Evolutionary conservation across 2,113 vertebrate species (phyloP).

Genomic region (Phalacrocorax pelagicus): DNA sequence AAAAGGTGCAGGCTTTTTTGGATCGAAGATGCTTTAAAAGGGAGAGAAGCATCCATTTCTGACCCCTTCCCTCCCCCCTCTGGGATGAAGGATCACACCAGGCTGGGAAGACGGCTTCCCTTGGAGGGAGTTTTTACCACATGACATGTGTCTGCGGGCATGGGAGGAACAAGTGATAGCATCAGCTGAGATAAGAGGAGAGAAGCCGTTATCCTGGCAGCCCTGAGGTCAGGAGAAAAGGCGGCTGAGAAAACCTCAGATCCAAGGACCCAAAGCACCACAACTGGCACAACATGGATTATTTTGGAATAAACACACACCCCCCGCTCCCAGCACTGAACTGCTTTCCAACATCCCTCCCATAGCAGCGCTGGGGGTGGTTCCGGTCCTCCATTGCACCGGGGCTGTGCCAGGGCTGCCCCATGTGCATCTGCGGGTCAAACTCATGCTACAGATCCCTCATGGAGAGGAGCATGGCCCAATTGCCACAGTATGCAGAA

Average conservation of each 20-base stretch:
- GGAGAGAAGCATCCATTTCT: not conserved
- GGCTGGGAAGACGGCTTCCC: not conserved
- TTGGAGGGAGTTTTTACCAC: not conserved
- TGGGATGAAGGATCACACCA: not conserved
- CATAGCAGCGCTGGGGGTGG: not conserved
- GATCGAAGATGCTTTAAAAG: not conserved
- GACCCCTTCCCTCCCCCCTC: not conserved
- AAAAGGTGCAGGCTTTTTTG: not conserved
- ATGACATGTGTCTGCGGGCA: not conserved
- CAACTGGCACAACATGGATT: fast-evolving
- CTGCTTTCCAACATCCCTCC: not conserved
- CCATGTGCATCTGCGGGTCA: not conserved
- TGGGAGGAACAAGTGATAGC: constrained; percentile 21
- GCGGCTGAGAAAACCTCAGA: not conserved
- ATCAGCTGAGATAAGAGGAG: constrained; percentile 36
- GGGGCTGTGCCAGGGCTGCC: not conserved
- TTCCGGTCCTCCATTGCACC: not conserved
- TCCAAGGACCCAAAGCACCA: not conserved
- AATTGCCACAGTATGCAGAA: not conserved
- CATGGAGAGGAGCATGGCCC: not conserved
- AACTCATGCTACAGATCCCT: not conserved
- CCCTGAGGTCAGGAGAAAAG: not conserved
- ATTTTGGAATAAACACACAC: not conserved
- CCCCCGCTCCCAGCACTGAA: not conserved
- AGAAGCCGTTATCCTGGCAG: not conserved